Percentiles rank a stretch among this genome's conserved stretches.
These are phyloP conservation scores for Paradisaea rubra DNA, from an alignment of 2,113 vertebrate species.

Conservation along the genomic window DNA sequence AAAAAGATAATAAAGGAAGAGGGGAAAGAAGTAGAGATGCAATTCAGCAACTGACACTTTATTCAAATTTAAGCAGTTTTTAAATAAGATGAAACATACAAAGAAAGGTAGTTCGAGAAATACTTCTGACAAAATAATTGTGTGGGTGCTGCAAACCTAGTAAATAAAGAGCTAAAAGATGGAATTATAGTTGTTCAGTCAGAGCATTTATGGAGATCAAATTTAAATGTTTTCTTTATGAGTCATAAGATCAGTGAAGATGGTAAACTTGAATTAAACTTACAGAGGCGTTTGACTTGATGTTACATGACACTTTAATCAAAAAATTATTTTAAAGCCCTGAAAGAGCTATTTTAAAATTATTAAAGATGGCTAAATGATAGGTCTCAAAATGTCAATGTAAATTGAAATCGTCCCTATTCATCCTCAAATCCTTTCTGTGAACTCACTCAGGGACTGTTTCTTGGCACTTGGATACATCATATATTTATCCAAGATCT, in stretches of 20 bases:
- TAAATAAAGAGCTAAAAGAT: neutral
- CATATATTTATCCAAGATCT: neutral
- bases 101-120: neutral
- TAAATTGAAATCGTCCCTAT: neutral
- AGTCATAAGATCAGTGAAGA: neutral
- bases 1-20: neutral
- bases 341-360: neutral
- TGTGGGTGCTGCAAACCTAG: neutral
- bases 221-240: neutral
- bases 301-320: neutral
- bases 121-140: neutral
- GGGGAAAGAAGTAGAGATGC: neutral
- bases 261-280: neutral
- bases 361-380: slow-evolving; percentile 5
- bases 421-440: neutral
- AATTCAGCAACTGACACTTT: neutral
- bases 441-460: neutral
- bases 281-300: neutral
- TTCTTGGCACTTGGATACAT: neutral
- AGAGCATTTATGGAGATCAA: neutral
- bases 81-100: neutral
- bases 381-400: slow-evolving; percentile 4
- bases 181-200: neutral
- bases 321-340: slow-evolving; percentile 2
- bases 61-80: neutral